Percentiles rank a stretch among this genome's conserved stretches.
Conservation (phyloP, 2,797 vertebrate genomes). For the Nyctibius grandis region DNA sequence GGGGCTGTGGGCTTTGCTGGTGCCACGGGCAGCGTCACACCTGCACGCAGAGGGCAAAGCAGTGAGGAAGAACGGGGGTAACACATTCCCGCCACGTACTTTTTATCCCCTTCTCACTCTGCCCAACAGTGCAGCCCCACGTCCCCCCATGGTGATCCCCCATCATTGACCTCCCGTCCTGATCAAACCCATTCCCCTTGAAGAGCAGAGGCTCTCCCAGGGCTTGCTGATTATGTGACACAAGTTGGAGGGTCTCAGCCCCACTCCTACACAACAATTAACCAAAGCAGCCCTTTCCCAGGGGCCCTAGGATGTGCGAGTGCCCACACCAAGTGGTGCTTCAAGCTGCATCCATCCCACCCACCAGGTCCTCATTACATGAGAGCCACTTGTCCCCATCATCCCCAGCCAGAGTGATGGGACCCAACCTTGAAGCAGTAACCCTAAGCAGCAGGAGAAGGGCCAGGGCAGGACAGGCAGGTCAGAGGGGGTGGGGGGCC, state of each 20-base stretch:
- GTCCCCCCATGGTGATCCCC: not conserved
- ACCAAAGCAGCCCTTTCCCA: not conserved
- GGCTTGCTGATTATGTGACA: fast-evolving
- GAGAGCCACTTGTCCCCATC: fast-evolving
- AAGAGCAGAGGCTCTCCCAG: not conserved
- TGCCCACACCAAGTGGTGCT: not conserved
- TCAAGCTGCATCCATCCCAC: not conserved
- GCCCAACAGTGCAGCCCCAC: not conserved
- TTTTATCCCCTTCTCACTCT: not conserved
- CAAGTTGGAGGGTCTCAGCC: not conserved
- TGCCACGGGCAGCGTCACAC: not conserved
- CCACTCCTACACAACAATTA: not conserved
- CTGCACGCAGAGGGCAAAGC: constrained; percentile 17
- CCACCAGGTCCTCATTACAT: not conserved
- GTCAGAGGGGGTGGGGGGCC: not conserved
- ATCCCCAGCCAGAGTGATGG: not conserved
- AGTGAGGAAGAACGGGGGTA: not conserved
- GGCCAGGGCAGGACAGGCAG: not conserved
- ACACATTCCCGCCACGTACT: fast-evolving
- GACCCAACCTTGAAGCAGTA: not conserved
- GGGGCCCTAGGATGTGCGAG: not conserved
- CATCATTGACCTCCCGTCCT: not conserved
- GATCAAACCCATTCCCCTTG: not conserved
- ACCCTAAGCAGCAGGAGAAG: not conserved
- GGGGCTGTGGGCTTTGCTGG: constrained; percentile 21